Base-by-base conservation (phyloP, 2,797 vertebrate species). In the Clarias platycephalus region DNA sequence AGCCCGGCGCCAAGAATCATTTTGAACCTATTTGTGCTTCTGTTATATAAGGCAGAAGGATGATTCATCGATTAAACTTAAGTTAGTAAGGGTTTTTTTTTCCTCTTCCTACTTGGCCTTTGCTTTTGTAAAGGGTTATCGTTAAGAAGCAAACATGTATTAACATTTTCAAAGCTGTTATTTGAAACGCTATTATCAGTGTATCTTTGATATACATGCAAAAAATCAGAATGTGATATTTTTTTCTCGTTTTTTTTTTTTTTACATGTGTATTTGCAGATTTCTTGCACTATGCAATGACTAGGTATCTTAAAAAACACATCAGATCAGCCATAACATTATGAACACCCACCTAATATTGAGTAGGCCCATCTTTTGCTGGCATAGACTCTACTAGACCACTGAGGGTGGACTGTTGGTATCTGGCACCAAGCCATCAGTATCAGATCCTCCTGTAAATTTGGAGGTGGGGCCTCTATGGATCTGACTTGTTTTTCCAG, bases 21-120 rank as follows among this genome's bases (percentile, higher is more conserved):
- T 82, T 82, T 58, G 13, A 78, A 72, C 68, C 76, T 68, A 68
- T 75, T 86, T 67, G 77, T 66, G 77, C 85, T 86, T 20, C 67
- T 83, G 81, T 80, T 80, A 80, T 67, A n/a, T 75, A 83, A 81
- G 53, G 77, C 67, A 80, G 82, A 77, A 80, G 70, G 85, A 83
- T 86, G 85, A 86, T 86, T 86, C 85, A 83, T 86, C 70, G 70
- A 86, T 86, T 86, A 83, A 74, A 72, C 82, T 24, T 26, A 80
- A 74, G 81, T 86, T 83, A 70, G 60, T 78, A 7, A 83, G 81
- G 75, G n/a, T 57, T 78, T 79, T 77, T 77, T 80, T 70, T 75
- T 76, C 34, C n/a, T 64, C n/a, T 82, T 60, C 53, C 12, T 49
- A 49, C 53, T 77, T 77, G n/a, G 71, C 40, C 81, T 82, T 79